Base-by-base conservation (phyloP, 2,113 vertebrate genomes). In the Beaufortia kweichowensis region DNA sequence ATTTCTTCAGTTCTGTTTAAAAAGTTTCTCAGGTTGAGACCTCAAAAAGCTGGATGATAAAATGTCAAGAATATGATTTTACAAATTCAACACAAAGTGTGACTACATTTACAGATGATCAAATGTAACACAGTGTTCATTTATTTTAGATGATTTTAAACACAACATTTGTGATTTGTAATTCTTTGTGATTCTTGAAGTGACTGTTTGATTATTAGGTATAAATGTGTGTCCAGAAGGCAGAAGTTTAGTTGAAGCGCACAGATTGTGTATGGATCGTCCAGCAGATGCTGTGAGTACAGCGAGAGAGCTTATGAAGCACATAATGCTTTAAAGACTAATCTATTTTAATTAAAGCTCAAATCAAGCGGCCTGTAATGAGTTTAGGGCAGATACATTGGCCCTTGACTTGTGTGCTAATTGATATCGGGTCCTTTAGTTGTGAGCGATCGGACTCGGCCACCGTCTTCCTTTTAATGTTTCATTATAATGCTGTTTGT, bases 321-420 rank as follows among this genome's bases (percentile, higher is more conserved):
- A 60, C 26, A 53, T 46, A 63, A 75, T 48, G 76, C 65, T 70
- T 78, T 76, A 3, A 82, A 77, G 61, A 79, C 59, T n/a, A 88
- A 90, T 90, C 88, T 78, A 90, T 90, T 89, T 86, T 82, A 90
- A 90, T 91, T 90, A 89, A 75, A 76, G 67, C 78, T 80, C 55
- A 73, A 84, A 81, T 86, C 84, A 83, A 75, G 77, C 63, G 72
- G 60, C 55, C 69, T 57, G 77, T 85, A 84, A 86, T 86, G 82
- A 50, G 84, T 83, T 85, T 4, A 56, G 70, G 67, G 77, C 73
- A 78, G 79, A 69, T 63, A 69, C 83, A 79, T 55, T 60, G 79
- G 67, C 76, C 72, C 64, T 28, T 56, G 39, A 39, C 63, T 73
- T 80, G 78, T 50, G 55, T 64, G 64, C 78, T 84, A 78, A 87